These are phyloP conservation scores for Heliconius hortense DNA, from an alignment of 2,888 invertebrate genomes.

Conservation along the genomic window DNA sequence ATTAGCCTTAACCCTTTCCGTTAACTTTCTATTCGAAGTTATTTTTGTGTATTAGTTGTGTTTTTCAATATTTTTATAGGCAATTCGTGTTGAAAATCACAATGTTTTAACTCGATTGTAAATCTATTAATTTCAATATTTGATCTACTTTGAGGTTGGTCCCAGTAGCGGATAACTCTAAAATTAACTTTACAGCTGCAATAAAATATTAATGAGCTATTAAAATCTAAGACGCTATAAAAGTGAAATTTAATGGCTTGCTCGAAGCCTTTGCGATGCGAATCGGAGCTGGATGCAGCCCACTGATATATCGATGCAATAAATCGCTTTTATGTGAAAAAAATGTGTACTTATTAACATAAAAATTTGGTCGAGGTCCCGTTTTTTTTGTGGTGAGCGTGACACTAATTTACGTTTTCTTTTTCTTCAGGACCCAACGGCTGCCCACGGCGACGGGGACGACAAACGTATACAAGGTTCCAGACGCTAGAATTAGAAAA, in stretches of 20 bases:
- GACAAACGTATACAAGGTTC: conserved; percentile 99
- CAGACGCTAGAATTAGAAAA: conserved; percentile 99
- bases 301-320: conserved; percentile 72
- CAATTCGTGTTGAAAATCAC: conserved; percentile 37
- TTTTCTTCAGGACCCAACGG: conserved; percentile 95
- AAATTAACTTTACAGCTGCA: conserved; percentile 76
- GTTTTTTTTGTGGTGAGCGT: conserved; percentile 27
- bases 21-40: conserved; percentile 55
- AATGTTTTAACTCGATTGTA: conserved; percentile 38
- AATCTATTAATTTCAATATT: conserved; percentile 53
- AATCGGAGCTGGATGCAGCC: conserved; percentile 61
- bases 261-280: conserved; percentile 64
- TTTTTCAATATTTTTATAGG: conserved; percentile 43
- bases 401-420: conserved; percentile 47
- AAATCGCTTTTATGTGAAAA: conserved; percentile 60
- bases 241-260: conserved; percentile 78
- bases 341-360: conserved; percentile 41
- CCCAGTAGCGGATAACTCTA: conserved; percentile 76
- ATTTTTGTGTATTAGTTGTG: not conserved
- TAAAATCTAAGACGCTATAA: conserved; percentile 79
- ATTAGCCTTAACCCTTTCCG: conserved; percentile 70
- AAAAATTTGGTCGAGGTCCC: conserved; percentile 32
- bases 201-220: conserved; percentile 80
- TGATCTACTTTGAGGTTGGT: conserved; percentile 66
- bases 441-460: conserved; percentile 95